These are phyloP conservation scores for Anguilla anguilla DNA, from an alignment of 2,797 vertebrate species.

Conservation along the genomic window DNA sequence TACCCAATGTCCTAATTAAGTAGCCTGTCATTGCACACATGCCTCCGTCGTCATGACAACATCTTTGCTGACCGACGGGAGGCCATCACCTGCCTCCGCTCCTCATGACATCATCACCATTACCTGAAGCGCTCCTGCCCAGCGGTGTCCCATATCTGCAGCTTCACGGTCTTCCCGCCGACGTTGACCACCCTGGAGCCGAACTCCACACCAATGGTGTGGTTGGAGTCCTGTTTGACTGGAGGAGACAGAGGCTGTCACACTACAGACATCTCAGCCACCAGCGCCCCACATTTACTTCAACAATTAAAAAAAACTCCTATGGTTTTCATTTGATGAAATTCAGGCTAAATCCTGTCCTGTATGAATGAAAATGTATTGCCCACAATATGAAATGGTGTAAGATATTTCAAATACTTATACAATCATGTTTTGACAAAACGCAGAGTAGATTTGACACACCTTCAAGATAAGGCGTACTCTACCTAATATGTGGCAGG, in stretches of 20 bases:
- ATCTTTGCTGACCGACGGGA: no score
- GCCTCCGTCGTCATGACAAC: not conserved
- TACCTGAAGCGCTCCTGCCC: conserved; percentile 93
- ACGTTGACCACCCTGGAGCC: conserved; percentile 90
- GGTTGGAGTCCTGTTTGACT: conserved; percentile 96
- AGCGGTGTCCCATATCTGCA: conserved; percentile 94
- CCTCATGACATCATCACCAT: not conserved
- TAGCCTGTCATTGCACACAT: not conserved
- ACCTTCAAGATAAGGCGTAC: not conserved
- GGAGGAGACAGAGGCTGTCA: conserved; percentile 31
- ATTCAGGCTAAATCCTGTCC: not conserved
- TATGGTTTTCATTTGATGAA: not conserved
- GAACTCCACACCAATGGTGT: conserved; percentile 94
- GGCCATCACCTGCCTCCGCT: not conserved
- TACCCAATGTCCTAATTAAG: not conserved
- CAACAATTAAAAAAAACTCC: not conserved
- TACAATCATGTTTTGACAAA: not conserved
- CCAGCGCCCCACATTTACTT: not conserved
- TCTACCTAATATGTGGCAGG: not conserved
- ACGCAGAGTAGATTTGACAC: not conserved
- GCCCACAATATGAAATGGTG: not conserved
- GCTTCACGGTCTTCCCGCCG: conserved; percentile 89
- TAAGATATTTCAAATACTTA: not conserved
- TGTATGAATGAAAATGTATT: not conserved
- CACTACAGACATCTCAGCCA: not conserved